Evolutionary conservation across 2,888 invertebrate species (phyloP).

Genomic region (Drosophila cyrtoloma): DNA sequence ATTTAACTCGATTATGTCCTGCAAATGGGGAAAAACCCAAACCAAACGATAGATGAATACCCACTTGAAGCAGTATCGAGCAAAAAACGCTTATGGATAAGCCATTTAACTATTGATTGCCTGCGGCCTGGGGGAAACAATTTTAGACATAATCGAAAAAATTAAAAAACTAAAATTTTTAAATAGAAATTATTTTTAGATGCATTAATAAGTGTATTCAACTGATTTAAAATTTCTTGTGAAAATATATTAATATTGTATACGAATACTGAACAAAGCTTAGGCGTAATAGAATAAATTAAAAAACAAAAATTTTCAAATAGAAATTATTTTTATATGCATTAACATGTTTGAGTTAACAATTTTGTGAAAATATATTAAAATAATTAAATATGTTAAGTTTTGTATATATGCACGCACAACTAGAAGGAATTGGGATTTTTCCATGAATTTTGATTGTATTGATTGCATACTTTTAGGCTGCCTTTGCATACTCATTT

Average conservation of each 20-base stretch:
- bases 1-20: constrained; percentile 30
- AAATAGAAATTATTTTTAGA: background rate
- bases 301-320: no score
- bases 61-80: background rate
- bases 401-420: background rate
- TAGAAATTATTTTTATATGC: no score
- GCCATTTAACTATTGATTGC: background rate
- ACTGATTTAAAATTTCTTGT: background rate
- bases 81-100: background rate
- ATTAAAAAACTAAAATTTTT: background rate
- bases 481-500: background rate
- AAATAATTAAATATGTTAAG: no score
- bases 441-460: background rate
- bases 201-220: background rate
- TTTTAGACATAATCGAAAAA: background rate
- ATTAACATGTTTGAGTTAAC: no score
- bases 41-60: background rate
- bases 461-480: constrained; percentile 33
- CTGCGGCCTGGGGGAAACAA: background rate
- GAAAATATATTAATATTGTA: background rate
- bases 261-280: no score
- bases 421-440: background rate
- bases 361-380: no score
- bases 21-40: background rate
- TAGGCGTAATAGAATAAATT: no score